Evolutionary conservation across 1,140 invertebrate genomes (phyloP), one percentile per base, ranked within the genome.

Genomic region (Zophobas morio): DNA sequence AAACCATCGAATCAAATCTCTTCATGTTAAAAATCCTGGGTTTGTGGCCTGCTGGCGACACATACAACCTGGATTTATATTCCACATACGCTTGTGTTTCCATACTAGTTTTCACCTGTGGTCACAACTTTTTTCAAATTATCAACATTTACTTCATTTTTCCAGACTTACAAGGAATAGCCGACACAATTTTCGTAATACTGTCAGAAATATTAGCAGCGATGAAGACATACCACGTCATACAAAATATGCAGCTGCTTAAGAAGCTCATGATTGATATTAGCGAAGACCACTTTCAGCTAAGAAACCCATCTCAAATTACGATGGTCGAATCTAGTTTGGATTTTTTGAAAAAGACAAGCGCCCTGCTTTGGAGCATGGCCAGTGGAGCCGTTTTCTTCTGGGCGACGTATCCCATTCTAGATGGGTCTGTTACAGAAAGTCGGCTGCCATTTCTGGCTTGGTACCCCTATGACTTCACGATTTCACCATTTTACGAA

Each of bases 351-450:
- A 70, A 2, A 8, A 5, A 2, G 37, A 5, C n/a, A 20, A 6
- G 34, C 34, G 35, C 2, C 6, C 0, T 60, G 1, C 6, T 60
- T 36, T 72, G 46, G 35, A 3, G 39, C n/a, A 34, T n/a, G 35
- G 33, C 36, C 32, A 35, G 56, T 42, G 37, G 37, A 3, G 33
- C 60, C 2, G 39, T 39, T 0, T 66, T 66, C 20, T 66, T 66
- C 20, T 66, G 60, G 60, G n/a, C 60, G n/a, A 66, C 39, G n/a
- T 66, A 66, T 42, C 60, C 60, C 37, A 66, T 66, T 36, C 33
- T 66, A 1, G 60, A 66, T 39, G 42, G 42, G 20, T 66, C 36
- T 8, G 36, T 35, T 0, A 36, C 6, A 39, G 34, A 60, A 2
- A 33, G 36, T 6, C 34, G 56, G 3, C 36, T 60, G 1, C 56